Conservation (phyloP, 2,797 vertebrate genomes). For the Bradypodion pumilum region DNA sequence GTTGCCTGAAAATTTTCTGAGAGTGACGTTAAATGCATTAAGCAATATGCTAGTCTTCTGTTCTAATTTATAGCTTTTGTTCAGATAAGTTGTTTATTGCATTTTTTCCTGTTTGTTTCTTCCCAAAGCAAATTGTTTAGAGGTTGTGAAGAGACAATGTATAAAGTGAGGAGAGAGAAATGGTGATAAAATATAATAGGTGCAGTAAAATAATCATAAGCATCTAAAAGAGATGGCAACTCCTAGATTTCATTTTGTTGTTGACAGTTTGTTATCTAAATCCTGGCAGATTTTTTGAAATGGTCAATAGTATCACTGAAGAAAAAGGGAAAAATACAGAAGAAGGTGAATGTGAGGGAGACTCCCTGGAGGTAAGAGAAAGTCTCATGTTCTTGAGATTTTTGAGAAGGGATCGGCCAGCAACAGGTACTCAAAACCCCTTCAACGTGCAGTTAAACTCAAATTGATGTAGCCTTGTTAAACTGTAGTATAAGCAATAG, state of each 20-base stretch:
- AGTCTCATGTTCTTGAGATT: not conserved
- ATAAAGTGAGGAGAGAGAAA: no score
- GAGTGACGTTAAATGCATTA: not conserved
- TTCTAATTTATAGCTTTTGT: no score
- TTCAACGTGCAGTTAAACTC: not conserved
- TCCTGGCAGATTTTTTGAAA: constrained; percentile 89
- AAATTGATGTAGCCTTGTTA: not conserved
- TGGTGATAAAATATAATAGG: no score
- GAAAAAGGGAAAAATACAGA: constrained; percentile 89
- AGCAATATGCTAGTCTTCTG: no score
- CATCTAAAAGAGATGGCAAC: not conserved
- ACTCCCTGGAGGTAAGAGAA: constrained; percentile 88
- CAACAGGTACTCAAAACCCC: not conserved
- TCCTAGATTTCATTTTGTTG: not conserved
- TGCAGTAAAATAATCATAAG: not conserved
- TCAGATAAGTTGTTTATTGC: no score
- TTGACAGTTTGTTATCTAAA: not conserved
- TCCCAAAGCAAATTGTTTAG: no score
- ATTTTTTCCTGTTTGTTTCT: no score
- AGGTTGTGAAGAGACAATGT: no score
- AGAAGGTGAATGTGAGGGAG: constrained; percentile 90
- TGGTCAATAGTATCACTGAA: constrained; percentile 93
- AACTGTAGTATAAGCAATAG: not conserved
- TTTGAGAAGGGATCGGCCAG: not conserved
- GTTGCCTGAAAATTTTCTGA: not conserved